These are phyloP conservation scores for Conus betulinus DNA, from an alignment of 1,140 invertebrate genomes.

Conservation along the genomic window DNA sequence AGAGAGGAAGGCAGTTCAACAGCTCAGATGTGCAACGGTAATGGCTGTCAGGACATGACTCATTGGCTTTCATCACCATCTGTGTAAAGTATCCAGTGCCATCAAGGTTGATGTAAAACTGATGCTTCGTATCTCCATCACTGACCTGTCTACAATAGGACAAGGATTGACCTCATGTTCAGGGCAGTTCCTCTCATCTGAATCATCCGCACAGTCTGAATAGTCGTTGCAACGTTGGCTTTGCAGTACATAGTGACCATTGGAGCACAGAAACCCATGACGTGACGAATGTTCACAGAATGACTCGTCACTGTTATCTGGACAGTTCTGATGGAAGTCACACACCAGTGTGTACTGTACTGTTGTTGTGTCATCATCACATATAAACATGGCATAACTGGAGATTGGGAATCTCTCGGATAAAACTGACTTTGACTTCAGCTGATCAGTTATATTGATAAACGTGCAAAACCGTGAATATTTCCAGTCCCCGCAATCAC, in stretches of 20 bases:
- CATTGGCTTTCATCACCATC: not conserved
- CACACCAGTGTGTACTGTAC: conserved; percentile 21
- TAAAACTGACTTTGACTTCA: not conserved
- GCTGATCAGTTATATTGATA: not conserved
- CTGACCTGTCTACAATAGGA: not conserved
- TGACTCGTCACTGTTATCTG: not conserved
- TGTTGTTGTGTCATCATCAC: not conserved
- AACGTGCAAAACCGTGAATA: not conserved
- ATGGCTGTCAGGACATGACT: conserved; percentile 11
- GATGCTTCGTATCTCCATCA: not conserved
- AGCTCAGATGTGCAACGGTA: not conserved
- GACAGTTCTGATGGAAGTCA: conserved; percentile 21
- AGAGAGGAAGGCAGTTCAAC: not conserved
- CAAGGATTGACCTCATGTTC: not conserved
- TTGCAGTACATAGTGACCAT: not conserved
- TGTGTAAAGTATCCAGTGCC: not conserved
- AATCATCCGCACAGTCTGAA: conserved; percentile 10
- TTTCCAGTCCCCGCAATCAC: not conserved
- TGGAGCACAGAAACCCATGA: not conserved
- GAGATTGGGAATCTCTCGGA: not conserved
- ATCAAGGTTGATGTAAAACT: conserved; percentile 1
- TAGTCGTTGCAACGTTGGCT: not conserved
- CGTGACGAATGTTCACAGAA: not conserved
- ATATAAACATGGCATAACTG: not conserved
- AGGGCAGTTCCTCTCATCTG: not conserved